A percentile compares a stretch with the other conserved stretches of the same genome.
Conservation (phyloP, 2,888 invertebrate species). For the Napeogenes sylphis region DNA sequence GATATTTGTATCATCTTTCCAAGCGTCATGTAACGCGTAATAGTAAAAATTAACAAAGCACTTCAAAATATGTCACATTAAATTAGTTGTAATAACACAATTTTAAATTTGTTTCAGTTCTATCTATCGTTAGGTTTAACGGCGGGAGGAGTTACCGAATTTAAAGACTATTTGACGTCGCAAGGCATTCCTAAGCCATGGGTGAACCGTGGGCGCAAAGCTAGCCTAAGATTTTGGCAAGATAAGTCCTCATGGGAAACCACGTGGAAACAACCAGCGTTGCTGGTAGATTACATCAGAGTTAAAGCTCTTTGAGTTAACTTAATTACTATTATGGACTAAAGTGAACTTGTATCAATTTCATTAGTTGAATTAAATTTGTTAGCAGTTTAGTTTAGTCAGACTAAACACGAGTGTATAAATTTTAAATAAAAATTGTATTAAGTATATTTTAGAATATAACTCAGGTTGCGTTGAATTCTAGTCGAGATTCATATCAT, state of each 20-base stretch:
- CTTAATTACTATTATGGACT: too few relatives aligned
- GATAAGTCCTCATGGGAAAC: constrained; percentile 75
- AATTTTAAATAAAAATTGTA: too few relatives aligned
- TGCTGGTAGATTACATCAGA: constrained; percentile 80
- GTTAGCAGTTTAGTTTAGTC: too few relatives aligned
- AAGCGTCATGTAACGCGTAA: too few relatives aligned
- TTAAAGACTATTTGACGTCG: constrained; percentile 75
- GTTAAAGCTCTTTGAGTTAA: constrained; percentile 69
- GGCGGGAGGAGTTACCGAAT: constrained; percentile 83
- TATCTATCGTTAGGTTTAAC: constrained; percentile 82
- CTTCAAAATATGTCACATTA: too few relatives aligned
- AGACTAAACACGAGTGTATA: too few relatives aligned
- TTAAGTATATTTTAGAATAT: neutral
- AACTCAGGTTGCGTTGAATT: neutral
- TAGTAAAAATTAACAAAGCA: too few relatives aligned
- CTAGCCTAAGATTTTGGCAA: constrained; percentile 79
- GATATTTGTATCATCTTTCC: too few relatives aligned
- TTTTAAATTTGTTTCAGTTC: constrained; percentile 69
- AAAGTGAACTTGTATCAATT: too few relatives aligned
- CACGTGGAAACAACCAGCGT: constrained; percentile 75
- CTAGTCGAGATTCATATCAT: neutral
- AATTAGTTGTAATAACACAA: neutral
- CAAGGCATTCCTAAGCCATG: constrained; percentile 79
- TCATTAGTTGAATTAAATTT: too few relatives aligned
- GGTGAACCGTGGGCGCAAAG: constrained; percentile 77